Evolutionary conservation across 2,888 invertebrate species (phyloP).

Genomic region (Arge pagana): DNA sequence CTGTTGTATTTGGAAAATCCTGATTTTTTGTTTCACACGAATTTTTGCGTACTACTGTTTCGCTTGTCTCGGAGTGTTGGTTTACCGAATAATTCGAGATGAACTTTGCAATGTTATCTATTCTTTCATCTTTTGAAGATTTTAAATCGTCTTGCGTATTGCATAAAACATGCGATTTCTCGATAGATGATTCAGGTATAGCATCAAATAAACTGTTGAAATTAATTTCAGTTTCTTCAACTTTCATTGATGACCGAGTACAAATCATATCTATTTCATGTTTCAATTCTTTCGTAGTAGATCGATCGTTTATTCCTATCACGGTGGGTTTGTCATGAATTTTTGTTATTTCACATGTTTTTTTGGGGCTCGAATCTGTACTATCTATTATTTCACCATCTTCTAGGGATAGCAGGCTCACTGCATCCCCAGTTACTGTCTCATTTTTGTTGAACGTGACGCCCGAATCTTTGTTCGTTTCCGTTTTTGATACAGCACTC

Average conservation of each 20-base stretch:
- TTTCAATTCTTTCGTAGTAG: conserved; percentile 6
- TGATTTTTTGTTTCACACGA: not conserved
- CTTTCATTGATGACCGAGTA: conserved; percentile 4
- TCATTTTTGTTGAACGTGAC: too few species aligned
- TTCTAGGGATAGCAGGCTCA: conserved; percentile 25
- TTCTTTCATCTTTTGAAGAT: conserved; percentile 33
- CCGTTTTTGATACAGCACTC: too few species aligned
- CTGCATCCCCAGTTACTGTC: too few species aligned
- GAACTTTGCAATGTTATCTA: conserved; percentile 37
- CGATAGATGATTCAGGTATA: not conserved
- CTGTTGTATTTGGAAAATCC: not conserved
- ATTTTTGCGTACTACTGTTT: not conserved
- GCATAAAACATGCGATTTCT: not conserved
- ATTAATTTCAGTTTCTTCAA: conserved; percentile 2
- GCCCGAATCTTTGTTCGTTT: too few species aligned
- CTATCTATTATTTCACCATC: conserved; percentile 34
- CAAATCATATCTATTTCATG: conserved; percentile 6
- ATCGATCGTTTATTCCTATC: conserved; percentile 18
- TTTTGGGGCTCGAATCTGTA: conserved; percentile 13
- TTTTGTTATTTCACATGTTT: conserved; percentile 3
- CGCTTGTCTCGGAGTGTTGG: not conserved
- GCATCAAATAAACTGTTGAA: not conserved
- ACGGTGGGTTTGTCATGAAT: conserved; percentile 16
- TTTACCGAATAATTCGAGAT: conserved; percentile 29
- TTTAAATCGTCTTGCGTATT: conserved; percentile 5